Base-by-base conservation (phyloP, 2,113 vertebrate genomes). In the Nyctibius bracteatus region DNA sequence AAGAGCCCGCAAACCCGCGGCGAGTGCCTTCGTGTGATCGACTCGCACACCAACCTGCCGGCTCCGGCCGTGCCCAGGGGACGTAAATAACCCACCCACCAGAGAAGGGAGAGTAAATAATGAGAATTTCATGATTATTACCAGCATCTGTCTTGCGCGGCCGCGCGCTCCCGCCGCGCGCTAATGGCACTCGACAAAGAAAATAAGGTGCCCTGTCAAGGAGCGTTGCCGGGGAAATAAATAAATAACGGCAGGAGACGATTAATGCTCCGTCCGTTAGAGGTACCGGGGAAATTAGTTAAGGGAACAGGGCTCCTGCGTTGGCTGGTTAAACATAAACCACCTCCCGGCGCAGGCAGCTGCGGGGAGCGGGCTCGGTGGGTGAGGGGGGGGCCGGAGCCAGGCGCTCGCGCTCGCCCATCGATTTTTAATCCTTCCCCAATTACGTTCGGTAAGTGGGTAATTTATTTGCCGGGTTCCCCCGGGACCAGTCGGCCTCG, bases 131-230 rank as follows among this genome's bases (percentile, higher is more conserved):
- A 94, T 44, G 5, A 94, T 96, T 94, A 96, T 95, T 94, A 88
- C 90, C 79, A 78, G 95, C 96, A 97, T 96, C 83, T 70, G 95
- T 96, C 95, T 96, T 88, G 70, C 15, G 28, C 41, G 3, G 86
- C 61, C 28, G 2, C 8, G 2, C 7, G 22, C 89, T 93, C 80
- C 85, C 3, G 10, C 95, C 18, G 63, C 37, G 74, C 22, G 75
- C 95, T 97, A 93, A 97, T 96, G 96, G 97, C 95, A 90, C 94
- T 95, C 95, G 96, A 96, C 96, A 96, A 94, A 90, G 81, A 79
- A 92, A 96, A 97, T 94, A 81, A 96, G 97, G 96, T 92, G 88
- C 86, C 89, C 77, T 86, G 93, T 93, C 87, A 88, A 55, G 82
- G 82, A 95, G 77, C 24, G 15, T 63, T 90, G 95, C 74, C 2